These are phyloP conservation scores for Augochlora pura DNA, from an alignment of 1,140 invertebrate species.

Conservation along the genomic window DNA sequence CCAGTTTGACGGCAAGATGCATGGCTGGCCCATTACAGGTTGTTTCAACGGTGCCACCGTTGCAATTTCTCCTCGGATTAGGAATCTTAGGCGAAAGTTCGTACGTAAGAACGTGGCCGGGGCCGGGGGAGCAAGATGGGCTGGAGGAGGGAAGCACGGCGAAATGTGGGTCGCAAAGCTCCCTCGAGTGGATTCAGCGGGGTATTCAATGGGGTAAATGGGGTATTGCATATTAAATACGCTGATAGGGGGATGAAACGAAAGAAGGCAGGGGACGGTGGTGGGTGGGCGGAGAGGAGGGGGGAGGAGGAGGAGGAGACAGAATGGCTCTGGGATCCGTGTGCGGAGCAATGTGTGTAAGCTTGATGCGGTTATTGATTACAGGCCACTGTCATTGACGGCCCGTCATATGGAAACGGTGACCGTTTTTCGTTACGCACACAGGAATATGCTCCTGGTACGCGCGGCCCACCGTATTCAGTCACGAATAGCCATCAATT, in stretches of 20 bases:
- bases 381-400: slow-evolving; percentile 74
- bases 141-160: not conserved
- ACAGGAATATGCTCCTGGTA: slow-evolving; percentile 22
- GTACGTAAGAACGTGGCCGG: not conserved
- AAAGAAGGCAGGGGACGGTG: slow-evolving; percentile 38
- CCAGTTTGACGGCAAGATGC: not conserved
- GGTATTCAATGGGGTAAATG: slow-evolving; percentile 74
- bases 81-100: slow-evolving; percentile 58
- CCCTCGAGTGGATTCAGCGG: slow-evolving; percentile 63
- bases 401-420: slow-evolving; percentile 68
- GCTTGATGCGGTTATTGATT: slow-evolving; percentile 77
- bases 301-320: not conserved
- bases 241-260: slow-evolving; percentile 57
- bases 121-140: not conserved
- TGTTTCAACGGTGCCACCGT: not conserved
- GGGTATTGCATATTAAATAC: slow-evolving; percentile 75
- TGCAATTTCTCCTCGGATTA: slow-evolving; percentile 48
- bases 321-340: slow-evolving; percentile 49
- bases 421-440: slow-evolving; percentile 57
- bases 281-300: slow-evolving; percentile 50
- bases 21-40: not conserved
- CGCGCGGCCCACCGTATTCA: slow-evolving; percentile 15
- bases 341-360: slow-evolving; percentile 68
- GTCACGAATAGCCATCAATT: slow-evolving; percentile 44
- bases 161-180: slow-evolving; percentile 70